Base-by-base conservation (phyloP, 2,797 vertebrate genomes). In the Platalea minor region DNA sequence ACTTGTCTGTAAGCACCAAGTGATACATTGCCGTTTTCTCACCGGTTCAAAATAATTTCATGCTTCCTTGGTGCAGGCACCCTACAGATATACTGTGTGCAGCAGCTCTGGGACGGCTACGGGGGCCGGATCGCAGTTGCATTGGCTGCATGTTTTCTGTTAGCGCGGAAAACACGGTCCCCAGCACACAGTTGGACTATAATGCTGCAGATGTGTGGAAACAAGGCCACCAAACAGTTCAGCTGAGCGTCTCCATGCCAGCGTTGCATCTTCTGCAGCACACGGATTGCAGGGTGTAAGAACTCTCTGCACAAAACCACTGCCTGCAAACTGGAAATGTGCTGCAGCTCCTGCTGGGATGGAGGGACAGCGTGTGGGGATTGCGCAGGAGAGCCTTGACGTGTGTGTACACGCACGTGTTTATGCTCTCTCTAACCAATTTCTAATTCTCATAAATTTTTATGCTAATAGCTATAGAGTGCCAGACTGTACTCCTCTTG, bases 341-440 rank as follows among this genome's bases (percentile, higher is more conserved):
- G n/a, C 65, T 4, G 11, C 7, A 6, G 59, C 59, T 64, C 11
- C 51, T 35, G 29, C 43, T 48, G 50, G 35, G 53, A 18, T 2
- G 15, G 77, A 31, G 48, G 39, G 33, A 6, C 1, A 5, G 70
- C 3, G 1, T 21, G 53, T 1, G 3, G 21, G 60, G 37, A 2
- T 11, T 2, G 29, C 3, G 1, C 25, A 9, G 39, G 53, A 63
- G 25, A 73, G 45, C 64, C 35, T 24, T 24, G 21, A 10, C 6
- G 0, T 37, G 54, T 2, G 0, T 54, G 43, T 54, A 1, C 11
- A 10, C 25, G 17, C 69, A 16, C 0, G 0, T 25, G 10, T 73
- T 78, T 41, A 2, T 76, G 33, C n/a, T 43, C 35, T 60, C 35
- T 12, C 56, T 57, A 31, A 39, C 17, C 59, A 19, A 10, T 17